Evolutionary conservation across 2,888 invertebrate genomes (phyloP).

Genomic region (Morpho achilles): DNA sequence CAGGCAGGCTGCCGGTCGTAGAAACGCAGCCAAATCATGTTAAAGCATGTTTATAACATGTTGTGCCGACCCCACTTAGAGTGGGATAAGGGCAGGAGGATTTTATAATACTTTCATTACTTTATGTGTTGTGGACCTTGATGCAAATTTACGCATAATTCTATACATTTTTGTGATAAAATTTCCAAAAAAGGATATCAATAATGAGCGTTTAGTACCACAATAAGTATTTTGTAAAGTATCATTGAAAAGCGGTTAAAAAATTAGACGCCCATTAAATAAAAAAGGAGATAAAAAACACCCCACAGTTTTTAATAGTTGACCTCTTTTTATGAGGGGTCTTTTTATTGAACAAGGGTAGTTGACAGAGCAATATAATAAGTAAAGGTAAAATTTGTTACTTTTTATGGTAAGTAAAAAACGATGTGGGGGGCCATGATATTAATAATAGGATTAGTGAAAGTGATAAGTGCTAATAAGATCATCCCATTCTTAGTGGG

Average conservation of each 20-base stretch:
- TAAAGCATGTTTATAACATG: too few relatives aligned
- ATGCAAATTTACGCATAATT: neutral
- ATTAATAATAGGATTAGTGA: too few relatives aligned
- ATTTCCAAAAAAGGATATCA: neutral
- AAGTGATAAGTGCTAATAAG: too few relatives aligned
- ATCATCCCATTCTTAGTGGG: too few relatives aligned
- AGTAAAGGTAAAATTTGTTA: neutral
- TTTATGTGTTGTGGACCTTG: neutral
- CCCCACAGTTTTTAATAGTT: conserved; percentile 48
- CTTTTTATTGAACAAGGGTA: conserved; percentile 41
- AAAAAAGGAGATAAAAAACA: conserved; percentile 40
- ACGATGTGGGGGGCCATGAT: neutral
- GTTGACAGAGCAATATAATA: conserved; percentile 41
- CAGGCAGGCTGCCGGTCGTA: too few relatives aligned
- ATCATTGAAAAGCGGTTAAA: conserved; percentile 26
- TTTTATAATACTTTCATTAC: neutral
- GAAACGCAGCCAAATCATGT: too few relatives aligned
- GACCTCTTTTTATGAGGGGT: conserved; percentile 41
- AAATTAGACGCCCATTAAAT: conserved; percentile 27
- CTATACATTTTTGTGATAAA: neutral
- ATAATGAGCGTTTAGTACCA: neutral
- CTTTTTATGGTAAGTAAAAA: neutral
- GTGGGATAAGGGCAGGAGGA: too few relatives aligned
- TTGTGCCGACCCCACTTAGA: too few relatives aligned
- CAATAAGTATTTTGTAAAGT: conserved; percentile 13